These are phyloP conservation scores for Pangasius sanitwongsei DNA, from an alignment of 2,797 vertebrate genomes.

Conservation along the genomic window DNA sequence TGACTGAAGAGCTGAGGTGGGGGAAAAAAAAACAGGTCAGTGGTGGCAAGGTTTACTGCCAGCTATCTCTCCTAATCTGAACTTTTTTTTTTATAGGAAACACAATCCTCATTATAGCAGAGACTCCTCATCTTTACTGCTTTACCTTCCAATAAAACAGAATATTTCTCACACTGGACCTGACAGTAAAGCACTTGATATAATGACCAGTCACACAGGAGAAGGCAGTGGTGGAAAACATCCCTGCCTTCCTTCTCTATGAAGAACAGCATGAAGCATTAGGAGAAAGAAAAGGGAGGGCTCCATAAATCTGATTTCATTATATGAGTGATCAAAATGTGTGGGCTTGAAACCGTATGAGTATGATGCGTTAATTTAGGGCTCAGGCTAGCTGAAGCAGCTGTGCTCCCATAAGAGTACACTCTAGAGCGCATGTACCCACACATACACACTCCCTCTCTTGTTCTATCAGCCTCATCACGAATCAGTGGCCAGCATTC, in stretches of 20 bases:
- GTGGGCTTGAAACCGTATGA: constrained; percentile 56
- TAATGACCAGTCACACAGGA: constrained; percentile 55
- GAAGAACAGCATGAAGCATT: neutral
- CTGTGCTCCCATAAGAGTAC: constrained; percentile 65
- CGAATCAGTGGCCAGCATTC: constrained; percentile 67
- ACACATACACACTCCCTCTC: constrained; percentile 45
- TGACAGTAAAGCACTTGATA: constrained; percentile 66
- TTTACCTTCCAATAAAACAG: constrained; percentile 68
- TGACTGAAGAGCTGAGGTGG: constrained; percentile 48
- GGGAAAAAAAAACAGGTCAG: constrained; percentile 55
- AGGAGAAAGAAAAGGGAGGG: neutral
- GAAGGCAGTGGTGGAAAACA: constrained; percentile 47
- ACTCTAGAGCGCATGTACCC: constrained; percentile 19
- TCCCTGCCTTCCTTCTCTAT: constrained; percentile 44
- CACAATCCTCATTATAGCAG: constrained; percentile 68
- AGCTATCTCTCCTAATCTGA: constrained; percentile 62
- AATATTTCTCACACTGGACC: constrained; percentile 62
- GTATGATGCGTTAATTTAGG: constrained; percentile 60
- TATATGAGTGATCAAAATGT: constrained; percentile 13
- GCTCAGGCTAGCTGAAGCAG: constrained; percentile 66
- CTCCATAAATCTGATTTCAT: constrained; percentile 1
- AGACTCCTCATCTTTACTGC: constrained; percentile 50
- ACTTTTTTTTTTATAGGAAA: constrained; percentile 65
- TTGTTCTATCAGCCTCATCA: constrained; percentile 64
- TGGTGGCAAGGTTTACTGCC: constrained; percentile 57